These are phyloP conservation scores for Trachythela sp. DNA, from an alignment of 64 coral and sea anemone species.

Conservation along the genomic window DNA sequence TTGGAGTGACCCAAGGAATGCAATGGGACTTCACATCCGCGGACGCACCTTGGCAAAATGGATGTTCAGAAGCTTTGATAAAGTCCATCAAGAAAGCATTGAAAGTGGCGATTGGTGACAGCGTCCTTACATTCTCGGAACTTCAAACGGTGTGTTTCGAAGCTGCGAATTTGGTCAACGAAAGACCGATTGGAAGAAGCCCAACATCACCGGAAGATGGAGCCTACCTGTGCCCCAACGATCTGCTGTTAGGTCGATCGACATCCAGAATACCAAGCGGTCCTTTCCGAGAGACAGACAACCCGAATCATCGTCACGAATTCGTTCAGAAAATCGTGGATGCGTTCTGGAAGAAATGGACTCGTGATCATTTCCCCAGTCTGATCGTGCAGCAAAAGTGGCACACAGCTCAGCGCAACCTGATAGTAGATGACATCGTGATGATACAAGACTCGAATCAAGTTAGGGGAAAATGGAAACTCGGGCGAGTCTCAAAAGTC, in stretches of 20 bases:
- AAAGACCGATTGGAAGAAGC: slow-evolving; percentile 42
- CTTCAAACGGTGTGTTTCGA: slow-evolving; percentile 50
- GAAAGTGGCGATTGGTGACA: too few species aligned
- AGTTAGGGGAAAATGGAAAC: neutral
- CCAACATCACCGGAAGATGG: slow-evolving; percentile 34
- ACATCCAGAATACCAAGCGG: slow-evolving; percentile 48
- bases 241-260: slow-evolving; percentile 51
- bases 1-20: slow-evolving; percentile 32
- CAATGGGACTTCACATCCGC: slow-evolving; percentile 49
- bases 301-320: too few species aligned
- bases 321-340: too few species aligned
- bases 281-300: too few species aligned
- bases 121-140: too few species aligned
- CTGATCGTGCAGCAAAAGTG: too few species aligned
- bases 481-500: too few species aligned
- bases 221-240: slow-evolving; percentile 41
- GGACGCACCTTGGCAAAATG: slow-evolving; percentile 58
- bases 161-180: slow-evolving; percentile 44
- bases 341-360: too few species aligned
- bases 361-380: too few species aligned
- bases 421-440: too few species aligned
- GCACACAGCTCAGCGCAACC: too few species aligned
- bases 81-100: slow-evolving; percentile 53
- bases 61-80: slow-evolving; percentile 36
- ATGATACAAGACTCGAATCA: too few species aligned